Conservation (phyloP, 2,888 invertebrate species). For the Trissolcus japonicus region DNA sequence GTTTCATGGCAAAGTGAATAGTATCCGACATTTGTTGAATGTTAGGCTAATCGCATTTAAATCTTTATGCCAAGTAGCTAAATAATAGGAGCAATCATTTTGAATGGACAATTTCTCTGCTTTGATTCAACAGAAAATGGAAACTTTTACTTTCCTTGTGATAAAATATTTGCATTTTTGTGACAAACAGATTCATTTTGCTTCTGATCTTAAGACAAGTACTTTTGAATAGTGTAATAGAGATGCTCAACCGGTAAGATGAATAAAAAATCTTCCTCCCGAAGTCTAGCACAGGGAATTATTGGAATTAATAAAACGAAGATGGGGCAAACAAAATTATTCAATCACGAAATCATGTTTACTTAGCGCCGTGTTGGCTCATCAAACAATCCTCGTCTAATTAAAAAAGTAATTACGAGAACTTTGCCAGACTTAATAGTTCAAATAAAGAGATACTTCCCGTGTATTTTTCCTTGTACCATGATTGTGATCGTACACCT, state of each 20-base stretch:
- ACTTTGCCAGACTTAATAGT: slow-evolving; percentile 34
- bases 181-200: slow-evolving; percentile 14
- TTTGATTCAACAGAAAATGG: slow-evolving; percentile 17
- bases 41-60: slow-evolving; percentile 41
- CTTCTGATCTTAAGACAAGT: slow-evolving; percentile 22
- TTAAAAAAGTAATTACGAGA: slow-evolving; percentile 42
- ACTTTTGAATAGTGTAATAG: slow-evolving; percentile 44
- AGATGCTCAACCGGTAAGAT: slow-evolving; percentile 18
- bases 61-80: slow-evolving; percentile 24
- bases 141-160: slow-evolving; percentile 12
- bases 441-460: slow-evolving; percentile 27
- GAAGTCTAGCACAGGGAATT: slow-evolving; percentile 21
- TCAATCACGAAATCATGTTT: slow-evolving; percentile 53
- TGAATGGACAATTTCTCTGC: slow-evolving; percentile 28
- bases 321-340: slow-evolving; percentile 42
- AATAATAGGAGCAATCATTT: slow-evolving; percentile 27
- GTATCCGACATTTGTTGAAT: slow-evolving; percentile 15
- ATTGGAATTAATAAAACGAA: slow-evolving; percentile 42
- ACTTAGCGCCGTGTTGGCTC: slow-evolving; percentile 26
- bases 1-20: slow-evolving; percentile 32
- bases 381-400: slow-evolving; percentile 38
- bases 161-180: slow-evolving; percentile 37
- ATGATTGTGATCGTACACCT: slow-evolving; percentile 13
- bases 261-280: slow-evolving; percentile 30
- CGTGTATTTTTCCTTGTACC: slow-evolving; percentile 25